phyloP scores from a whole-genome alignment of 2,888 invertebrate species.

The Fissipunctia ypsillon region DNA sequence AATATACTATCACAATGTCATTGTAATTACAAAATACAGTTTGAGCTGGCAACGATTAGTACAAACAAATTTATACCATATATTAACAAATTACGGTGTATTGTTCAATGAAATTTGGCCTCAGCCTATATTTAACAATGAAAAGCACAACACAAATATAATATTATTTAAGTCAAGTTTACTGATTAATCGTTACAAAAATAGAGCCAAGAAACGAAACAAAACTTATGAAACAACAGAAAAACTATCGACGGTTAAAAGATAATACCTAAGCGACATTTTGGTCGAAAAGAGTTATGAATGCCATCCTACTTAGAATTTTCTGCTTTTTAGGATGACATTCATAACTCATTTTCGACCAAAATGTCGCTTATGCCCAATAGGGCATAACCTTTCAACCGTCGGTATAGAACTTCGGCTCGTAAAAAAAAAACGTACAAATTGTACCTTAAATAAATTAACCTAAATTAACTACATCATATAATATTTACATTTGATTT shows the following conservation, averaged over 20 bases:
- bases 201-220: background rate
- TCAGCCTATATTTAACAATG: background rate
- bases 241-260: no score
- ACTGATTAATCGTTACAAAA: background rate
- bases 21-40: constrained; percentile 56
- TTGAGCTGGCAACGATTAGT: constrained; percentile 18
- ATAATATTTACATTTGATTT: constrained; percentile 58
- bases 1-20: constrained; percentile 79
- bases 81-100: background rate
- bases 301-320: no score
- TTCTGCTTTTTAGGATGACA: no score
- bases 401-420: constrained; percentile 1
- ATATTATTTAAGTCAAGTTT: background rate
- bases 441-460: constrained; percentile 48
- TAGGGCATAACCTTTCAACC: no score
- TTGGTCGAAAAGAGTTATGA: no score
- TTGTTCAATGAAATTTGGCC: background rate
- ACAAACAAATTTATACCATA: constrained; percentile 2
- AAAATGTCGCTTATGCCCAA: no score
- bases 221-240: background rate
- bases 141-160: background rate
- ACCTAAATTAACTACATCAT: constrained; percentile 37
- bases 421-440: constrained; percentile 13
- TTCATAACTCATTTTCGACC: no score
- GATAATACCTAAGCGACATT: no score